Evolutionary conservation across 2,797 vertebrate species (phyloP), one percentile per base, ranked within the genome.

Genomic region (Chrosomus eos): DNA sequence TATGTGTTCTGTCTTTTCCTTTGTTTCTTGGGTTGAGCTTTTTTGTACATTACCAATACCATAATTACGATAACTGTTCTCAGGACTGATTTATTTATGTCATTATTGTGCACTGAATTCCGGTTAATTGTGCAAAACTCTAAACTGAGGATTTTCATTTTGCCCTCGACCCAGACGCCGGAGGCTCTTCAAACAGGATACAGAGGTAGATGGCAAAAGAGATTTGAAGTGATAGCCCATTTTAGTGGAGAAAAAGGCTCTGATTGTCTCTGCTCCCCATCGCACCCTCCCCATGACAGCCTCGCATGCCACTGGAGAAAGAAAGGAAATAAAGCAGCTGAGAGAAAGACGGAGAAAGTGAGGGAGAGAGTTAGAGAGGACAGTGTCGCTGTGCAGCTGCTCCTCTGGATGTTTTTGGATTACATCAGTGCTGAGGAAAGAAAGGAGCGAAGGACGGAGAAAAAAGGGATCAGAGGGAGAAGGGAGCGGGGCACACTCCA

Each of bases 321-420:
- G 94, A 95, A 94, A 94, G 90, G 91, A 92, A 91, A 94, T 89
- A 94, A 94, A 94, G 92, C 92, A 89, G 91, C 93, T 92, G 90
- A 91, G 91, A 92, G 92, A 93, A 93, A 93, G 81, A 87, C 78
- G 86, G 81, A 73, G 88, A 89, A 91, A 92, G 91, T 89, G 89
- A 91, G 91, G 74, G 70, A 91, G 90, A 88, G 91, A 91, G 93
- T 95, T 94, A 85, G 92, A 91, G 92, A 92, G 91, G 93, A 93
- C 93, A 94, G 95, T 96, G 95, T 96, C 94, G 96, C 96, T 93
- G 94, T 95, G 96, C 96, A 97, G 97, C 97, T 97, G 97, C 96
- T 96, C 94, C 94, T 92, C 93, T 93, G 88, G 95, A 96, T 95
- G 96, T 94, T 95, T 95, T 96, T 94, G 93, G 95, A 96, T 97